Conservation (phyloP, 2,888 invertebrate species). For the Myopa tessellatipennis region DNA sequence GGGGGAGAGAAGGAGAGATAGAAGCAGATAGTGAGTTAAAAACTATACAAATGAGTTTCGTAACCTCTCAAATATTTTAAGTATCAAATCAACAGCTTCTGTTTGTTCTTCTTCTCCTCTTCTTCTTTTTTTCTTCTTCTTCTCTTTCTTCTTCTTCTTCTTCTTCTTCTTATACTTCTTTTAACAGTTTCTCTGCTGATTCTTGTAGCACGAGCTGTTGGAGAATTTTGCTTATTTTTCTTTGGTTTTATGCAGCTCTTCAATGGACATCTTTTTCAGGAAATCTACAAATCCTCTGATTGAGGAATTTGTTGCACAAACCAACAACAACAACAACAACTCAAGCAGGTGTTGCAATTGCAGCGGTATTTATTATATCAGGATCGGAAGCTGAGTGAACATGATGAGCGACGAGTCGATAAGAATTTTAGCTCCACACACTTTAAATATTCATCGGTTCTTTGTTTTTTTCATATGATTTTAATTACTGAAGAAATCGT, state of each 20-base stretch:
- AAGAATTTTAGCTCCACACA: too few species aligned
- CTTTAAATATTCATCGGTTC: too few species aligned
- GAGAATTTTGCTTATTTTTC: background rate
- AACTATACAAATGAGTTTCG: too few species aligned
- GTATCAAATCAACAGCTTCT: background rate
- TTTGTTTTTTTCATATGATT: too few species aligned
- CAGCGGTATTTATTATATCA: too few species aligned
- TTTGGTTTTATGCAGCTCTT: conserved; percentile 11
- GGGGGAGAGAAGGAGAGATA: too few species aligned
- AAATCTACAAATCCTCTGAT: conserved; percentile 2
- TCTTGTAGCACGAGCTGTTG: conserved; percentile 16
- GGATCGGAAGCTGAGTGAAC: background rate
- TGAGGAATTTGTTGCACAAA: conserved; percentile 1
- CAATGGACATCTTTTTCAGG: background rate
- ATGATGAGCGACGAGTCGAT: background rate
- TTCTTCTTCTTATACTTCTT: background rate
- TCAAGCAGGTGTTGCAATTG: conserved; percentile 8
- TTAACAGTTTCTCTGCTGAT: background rate
- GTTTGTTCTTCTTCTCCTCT: background rate
- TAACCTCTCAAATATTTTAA: background rate
- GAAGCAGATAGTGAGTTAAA: too few species aligned
- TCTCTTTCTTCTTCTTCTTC: background rate
- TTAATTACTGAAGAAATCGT: too few species aligned
- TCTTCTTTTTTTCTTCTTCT: background rate
- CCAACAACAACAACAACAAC: conserved; percentile 10